A percentile compares a stretch with the other conserved stretches of the same genome.
Conservation (phyloP, 2,888 invertebrate species). For the Spilosoma lubricipeda region DNA sequence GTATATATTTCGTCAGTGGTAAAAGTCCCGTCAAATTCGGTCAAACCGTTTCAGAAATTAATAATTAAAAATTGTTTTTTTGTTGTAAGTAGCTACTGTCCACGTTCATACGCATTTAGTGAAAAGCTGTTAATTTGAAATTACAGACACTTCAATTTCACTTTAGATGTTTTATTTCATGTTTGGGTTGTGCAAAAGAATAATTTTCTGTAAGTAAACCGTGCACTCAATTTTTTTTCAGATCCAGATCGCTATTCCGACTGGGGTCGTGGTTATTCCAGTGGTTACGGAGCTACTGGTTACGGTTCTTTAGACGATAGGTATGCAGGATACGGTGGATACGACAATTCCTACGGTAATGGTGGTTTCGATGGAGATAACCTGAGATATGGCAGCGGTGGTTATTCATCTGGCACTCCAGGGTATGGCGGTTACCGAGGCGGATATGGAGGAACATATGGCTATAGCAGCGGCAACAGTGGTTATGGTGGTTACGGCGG, state of each 20-base stretch:
- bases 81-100: no score
- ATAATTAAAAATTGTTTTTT: no score
- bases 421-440: constrained; percentile 11
- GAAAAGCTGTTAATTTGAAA: no score
- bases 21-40: no score
- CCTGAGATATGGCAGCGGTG: constrained; percentile 34
- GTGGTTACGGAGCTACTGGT: constrained; percentile 57
- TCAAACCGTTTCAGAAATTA: no score
- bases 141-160: no score
- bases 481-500: constrained; percentile 85
- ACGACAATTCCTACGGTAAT: constrained; percentile 21
- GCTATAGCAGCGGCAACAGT: constrained; percentile 32
- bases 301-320: constrained; percentile 69
- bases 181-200: neutral
- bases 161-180: neutral
- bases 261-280: constrained; percentile 67
- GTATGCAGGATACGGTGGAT: constrained; percentile 43
- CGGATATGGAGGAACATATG: constrained; percentile 31
- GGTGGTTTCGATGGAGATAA: constrained; percentile 21
- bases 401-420: constrained; percentile 12
- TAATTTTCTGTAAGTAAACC: neutral
- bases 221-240: constrained; percentile 38
- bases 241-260: constrained; percentile 69
- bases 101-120: no score
- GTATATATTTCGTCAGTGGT: no score